phyloP scores from a whole-genome alignment of 2,797 vertebrate species.

The Sebastes iracundus region DNA sequence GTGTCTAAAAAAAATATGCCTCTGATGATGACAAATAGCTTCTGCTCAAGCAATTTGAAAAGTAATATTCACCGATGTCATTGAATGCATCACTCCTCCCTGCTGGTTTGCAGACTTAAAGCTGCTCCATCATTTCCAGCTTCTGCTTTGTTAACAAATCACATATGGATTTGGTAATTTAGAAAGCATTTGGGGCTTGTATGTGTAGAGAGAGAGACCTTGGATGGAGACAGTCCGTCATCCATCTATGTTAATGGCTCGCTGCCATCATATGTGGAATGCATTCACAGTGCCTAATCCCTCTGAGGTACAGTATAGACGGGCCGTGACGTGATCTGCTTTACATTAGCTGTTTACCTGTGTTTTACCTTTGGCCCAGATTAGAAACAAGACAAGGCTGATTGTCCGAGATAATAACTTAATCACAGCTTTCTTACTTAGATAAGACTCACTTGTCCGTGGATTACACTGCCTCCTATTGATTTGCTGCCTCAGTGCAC shows the following conservation, averaged over 20 bases:
- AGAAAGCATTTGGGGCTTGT: slow-evolving; percentile 16
- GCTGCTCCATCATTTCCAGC: slow-evolving; percentile 21
- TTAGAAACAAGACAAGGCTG: slow-evolving; percentile 58
- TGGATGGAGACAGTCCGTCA: slow-evolving; percentile 32
- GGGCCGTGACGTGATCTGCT: slow-evolving; percentile 39
- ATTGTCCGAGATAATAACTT: slow-evolving; percentile 70
- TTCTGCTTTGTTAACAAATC: slow-evolving; percentile 41
- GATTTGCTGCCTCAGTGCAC: slow-evolving; percentile 59
- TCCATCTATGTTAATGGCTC: slow-evolving; percentile 54
- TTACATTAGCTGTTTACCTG: slow-evolving; percentile 54
- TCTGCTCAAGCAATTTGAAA: slow-evolving; percentile 10
- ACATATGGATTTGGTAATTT: slow-evolving; percentile 40
- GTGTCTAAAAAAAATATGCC: slow-evolving; percentile 7
- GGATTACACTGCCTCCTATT: slow-evolving; percentile 71
- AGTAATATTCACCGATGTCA: slow-evolving; percentile 18
- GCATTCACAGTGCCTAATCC: slow-evolving; percentile 33
- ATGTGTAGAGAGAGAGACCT: slow-evolving; percentile 11
- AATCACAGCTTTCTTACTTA: slow-evolving; percentile 58
- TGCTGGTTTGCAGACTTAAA: slow-evolving; percentile 16
- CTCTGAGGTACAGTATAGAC: slow-evolving; percentile 34
- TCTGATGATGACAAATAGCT: slow-evolving; percentile 16
- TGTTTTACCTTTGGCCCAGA: slow-evolving; percentile 70
- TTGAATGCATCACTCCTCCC: slow-evolving; percentile 26
- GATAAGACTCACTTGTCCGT: slow-evolving; percentile 62
- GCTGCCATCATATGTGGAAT: slow-evolving; percentile 39